Evolutionary conservation across 2,888 invertebrate genomes (phyloP).

Genomic region (Dryadula phaetusa): DNA sequence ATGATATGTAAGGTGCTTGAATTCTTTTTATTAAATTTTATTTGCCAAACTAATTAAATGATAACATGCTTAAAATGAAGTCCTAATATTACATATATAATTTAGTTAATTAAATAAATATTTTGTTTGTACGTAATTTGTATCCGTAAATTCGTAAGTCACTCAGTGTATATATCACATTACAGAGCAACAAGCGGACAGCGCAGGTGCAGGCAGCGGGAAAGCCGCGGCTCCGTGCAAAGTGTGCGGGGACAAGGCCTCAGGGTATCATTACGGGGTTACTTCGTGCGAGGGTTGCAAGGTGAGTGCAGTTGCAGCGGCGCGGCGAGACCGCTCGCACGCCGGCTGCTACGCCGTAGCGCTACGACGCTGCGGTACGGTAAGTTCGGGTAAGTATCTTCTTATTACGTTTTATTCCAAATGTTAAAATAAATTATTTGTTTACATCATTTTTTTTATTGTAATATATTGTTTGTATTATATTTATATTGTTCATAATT

Average conservation of each 20-base stretch:
- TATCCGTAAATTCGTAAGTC: neutral
- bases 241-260: conserved; percentile 98
- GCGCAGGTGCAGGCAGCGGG: conserved; percentile 90
- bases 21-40: too few relatives aligned
- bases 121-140: neutral
- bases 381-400: conserved; percentile 24
- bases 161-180: conserved; percentile 30
- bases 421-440: neutral
- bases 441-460: neutral
- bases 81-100: too few relatives aligned
- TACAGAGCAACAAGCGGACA: conserved; percentile 86
- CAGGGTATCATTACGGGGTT: conserved; percentile 98
- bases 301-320: conserved; percentile 81
- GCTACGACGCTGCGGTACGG: conserved; percentile 16
- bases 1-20: too few relatives aligned
- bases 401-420: neutral
- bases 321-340: conserved; percentile 11
- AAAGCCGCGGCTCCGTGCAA: conserved; percentile 97
- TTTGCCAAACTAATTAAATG: too few relatives aligned
- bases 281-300: conserved; percentile 99
- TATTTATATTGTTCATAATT: too few relatives aligned
- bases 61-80: too few relatives aligned
- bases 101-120: neutral
- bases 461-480: neutral
- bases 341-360: conserved; percentile 23